Base-by-base conservation (phyloP, 2,888 invertebrate species). In the Drosophila vallismaia region DNA sequence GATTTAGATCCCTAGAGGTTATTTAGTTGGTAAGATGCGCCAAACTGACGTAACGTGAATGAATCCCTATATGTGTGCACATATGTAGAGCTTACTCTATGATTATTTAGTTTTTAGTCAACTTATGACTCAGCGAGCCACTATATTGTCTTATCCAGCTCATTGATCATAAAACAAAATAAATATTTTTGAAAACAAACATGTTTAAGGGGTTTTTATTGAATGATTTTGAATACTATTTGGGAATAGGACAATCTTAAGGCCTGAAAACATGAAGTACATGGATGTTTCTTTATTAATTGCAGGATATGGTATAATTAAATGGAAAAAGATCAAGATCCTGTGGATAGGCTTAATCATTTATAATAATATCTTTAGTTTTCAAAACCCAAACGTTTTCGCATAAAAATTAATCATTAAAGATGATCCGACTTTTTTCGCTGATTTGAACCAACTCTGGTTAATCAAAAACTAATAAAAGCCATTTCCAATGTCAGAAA, bases 1-100 rank as follows among this genome's bases (percentile, higher is more conserved):
- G 88, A 88, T 87, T 49, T 51, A 55, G 69, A 19, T 88, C 76
- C 50, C 70, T 86, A 86, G 88, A 76, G 83, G 87, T 85, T 85
- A 85, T 85, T 78, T 85, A 88, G 69, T 87, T 85, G 54, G 29
- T 87, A 87, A 84, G 87, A 40, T 14, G 45, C 29, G 48, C 40
- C 67, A 45, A 67, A 69, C 55, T 60, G 48, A 73, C 71, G 38
- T 49, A 42, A 63, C 52, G 45, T 67, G 69, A 72, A 69, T 71
- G 33, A 62, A 58, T 26, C 51, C 52, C 42, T 38, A 52, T 55
- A 51, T 46, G 50, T 63, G 33, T 50, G 68, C 59, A 62, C 46
- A 51, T 50, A 69, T 46, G 54, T 31, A 48, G 14, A 44, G 26
- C 28, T 28, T 49, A 49, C 64, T 44, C 49, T 63, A 50, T 66